A percentile compares a stretch with the other conserved stretches of the same genome.
These are phyloP conservation scores for Drosophila greeni DNA, from an alignment of 2,888 invertebrate genomes.

Conservation along the genomic window DNA sequence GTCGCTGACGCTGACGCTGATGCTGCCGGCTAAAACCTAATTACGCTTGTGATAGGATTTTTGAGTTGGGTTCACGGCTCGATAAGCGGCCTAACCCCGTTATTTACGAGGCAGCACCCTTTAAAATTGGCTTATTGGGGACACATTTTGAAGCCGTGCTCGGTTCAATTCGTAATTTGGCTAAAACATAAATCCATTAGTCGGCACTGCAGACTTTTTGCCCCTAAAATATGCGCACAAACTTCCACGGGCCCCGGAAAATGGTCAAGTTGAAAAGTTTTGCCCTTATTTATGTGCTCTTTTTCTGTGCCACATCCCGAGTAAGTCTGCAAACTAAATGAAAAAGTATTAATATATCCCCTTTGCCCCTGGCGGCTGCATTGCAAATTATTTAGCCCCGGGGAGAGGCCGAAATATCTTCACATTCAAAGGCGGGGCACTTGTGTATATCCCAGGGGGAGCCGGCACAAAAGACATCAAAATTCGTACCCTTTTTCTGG, in stretches of 20 bases:
- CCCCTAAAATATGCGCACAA: slow-evolving; percentile 62
- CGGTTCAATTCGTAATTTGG: slow-evolving; percentile 47
- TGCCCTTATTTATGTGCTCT: not conserved
- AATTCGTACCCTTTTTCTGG: slow-evolving; percentile 57
- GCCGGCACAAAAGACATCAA: slow-evolving; percentile 49
- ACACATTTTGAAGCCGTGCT: slow-evolving; percentile 46
- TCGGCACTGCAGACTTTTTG: slow-evolving; percentile 32
- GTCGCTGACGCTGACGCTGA: slow-evolving; percentile 24
- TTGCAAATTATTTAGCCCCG: slow-evolving; percentile 61
- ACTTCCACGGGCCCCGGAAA: slow-evolving; percentile 47
- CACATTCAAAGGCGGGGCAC: slow-evolving; percentile 29
- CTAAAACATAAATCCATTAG: slow-evolving; percentile 58
- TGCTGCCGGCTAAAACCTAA: slow-evolving; percentile 54
- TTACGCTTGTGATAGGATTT: slow-evolving; percentile 62
- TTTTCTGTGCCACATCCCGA: not conserved
- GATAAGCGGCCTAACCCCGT: slow-evolving; percentile 45
- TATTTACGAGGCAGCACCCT: slow-evolving; percentile 37
- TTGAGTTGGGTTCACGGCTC: slow-evolving; percentile 59
- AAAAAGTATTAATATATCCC: slow-evolving; percentile 68
- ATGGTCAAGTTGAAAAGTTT: slow-evolving; percentile 60
- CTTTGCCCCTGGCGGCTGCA: slow-evolving; percentile 37
- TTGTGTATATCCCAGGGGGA: slow-evolving; percentile 8
- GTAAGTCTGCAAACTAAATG: slow-evolving; percentile 58
- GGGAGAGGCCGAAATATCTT: slow-evolving; percentile 52
- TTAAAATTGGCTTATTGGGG: slow-evolving; percentile 44